phyloP scores from a whole-genome alignment of 2,113 vertebrate species.

The Halcyon malimbica region DNA sequence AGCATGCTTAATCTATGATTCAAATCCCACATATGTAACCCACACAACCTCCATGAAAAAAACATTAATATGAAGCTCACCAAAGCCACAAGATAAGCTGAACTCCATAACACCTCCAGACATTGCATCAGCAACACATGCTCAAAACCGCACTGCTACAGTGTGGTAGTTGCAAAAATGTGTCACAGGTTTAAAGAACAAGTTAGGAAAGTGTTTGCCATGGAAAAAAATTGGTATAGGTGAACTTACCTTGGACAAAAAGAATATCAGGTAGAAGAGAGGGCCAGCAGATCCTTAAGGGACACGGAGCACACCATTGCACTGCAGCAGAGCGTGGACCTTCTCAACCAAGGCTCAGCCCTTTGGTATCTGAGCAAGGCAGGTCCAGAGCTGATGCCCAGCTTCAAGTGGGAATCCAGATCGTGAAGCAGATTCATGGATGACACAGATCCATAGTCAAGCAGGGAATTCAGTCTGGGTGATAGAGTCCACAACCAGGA shows the following conservation, averaged over 20 bases:
- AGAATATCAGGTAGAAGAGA: background rate
- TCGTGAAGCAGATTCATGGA: fast-evolving
- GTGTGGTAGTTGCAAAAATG: fast-evolving
- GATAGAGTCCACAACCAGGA: fast-evolving
- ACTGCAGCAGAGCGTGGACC: background rate
- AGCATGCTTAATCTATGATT: background rate
- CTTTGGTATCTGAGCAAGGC: background rate
- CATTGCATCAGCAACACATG: fast-evolving
- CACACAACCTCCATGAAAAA: background rate
- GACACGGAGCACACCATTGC: background rate
- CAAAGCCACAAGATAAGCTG: background rate
- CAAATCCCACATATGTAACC: fast-evolving
- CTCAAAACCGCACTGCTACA: background rate
- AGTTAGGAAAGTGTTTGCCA: fast-evolving
- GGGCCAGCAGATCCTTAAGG: fast-evolving
- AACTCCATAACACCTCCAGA: background rate
- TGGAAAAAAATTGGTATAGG: fast-evolving
- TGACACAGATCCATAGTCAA: fast-evolving
- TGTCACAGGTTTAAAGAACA: background rate
- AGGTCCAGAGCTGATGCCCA: background rate
- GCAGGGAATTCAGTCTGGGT: fast-evolving
- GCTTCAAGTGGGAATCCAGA: background rate
- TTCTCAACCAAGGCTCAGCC: background rate
- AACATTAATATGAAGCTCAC: background rate
- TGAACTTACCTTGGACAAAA: background rate